A percentile compares a stretch with the other conserved stretches of the same genome.
phyloP scores from a whole-genome alignment of 2,113 vertebrate species.

The Polypterus bichir region DNA sequence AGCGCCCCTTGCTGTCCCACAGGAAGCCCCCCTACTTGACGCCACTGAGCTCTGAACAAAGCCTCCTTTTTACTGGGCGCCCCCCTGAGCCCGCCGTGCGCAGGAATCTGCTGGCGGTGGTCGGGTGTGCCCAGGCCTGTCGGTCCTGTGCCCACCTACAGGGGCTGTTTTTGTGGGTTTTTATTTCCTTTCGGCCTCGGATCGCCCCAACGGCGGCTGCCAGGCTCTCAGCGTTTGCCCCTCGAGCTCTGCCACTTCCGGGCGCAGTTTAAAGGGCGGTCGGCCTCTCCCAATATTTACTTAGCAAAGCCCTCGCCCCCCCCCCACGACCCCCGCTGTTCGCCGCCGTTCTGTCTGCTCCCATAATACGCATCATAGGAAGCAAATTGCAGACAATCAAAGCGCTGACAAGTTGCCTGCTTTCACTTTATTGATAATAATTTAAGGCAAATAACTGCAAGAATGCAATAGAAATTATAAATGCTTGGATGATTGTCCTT shows the following conservation, averaged over 20 bases:
- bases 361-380: conserved; percentile 13
- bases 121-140: no score
- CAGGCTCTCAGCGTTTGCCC: conserved; percentile 9
- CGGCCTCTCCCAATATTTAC: no score
- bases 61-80: conserved; percentile 64
- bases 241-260: not conserved
- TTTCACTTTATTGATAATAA: conserved; percentile 48
- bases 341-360: no score
- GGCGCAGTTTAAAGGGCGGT: no score
- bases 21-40: conserved; percentile 80
- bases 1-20: conserved; percentile 38
- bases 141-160: no score
- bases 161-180: no score
- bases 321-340: no score
- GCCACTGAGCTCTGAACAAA: conserved; percentile 80
- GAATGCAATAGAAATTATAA: conserved; percentile 55
- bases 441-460: conserved; percentile 60
- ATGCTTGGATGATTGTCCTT: conserved; percentile 67
- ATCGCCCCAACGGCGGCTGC: conserved; percentile 2
- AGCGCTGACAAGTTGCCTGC: conserved; percentile 23
- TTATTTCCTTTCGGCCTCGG: not conserved
- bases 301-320: no score
- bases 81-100: conserved; percentile 69
- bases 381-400: conserved; percentile 14
- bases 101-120: conserved; percentile 50